phyloP scores from a whole-genome alignment of 2,113 vertebrate species.

The Macrotus californicus region DNA sequence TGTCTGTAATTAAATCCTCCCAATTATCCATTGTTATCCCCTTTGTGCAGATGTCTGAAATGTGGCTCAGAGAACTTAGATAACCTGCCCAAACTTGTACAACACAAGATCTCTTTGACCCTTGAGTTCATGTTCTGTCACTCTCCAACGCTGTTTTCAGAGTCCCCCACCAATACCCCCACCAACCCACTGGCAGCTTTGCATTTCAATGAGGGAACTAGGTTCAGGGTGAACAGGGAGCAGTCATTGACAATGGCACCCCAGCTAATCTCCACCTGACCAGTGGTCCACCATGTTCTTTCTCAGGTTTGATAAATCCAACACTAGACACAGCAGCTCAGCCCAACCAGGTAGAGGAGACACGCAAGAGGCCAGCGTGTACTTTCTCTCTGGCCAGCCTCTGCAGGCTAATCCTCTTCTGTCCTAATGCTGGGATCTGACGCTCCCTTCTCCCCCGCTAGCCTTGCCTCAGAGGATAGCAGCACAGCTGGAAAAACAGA shows the following conservation, averaged over 20 bases:
- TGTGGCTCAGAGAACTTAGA: constrained; percentile 24
- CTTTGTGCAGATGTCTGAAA: constrained; percentile 34
- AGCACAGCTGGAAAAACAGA: constrained; percentile 80
- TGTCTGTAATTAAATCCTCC: constrained; percentile 1
- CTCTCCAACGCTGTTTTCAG: not conserved
- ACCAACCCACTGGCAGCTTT: not conserved
- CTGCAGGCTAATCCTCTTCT: constrained; percentile 39
- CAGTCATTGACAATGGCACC: not conserved
- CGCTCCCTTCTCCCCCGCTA: constrained; percentile 4
- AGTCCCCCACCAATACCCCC: no score
- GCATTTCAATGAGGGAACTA: not conserved
- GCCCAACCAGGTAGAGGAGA: not conserved
- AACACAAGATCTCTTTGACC: not conserved
- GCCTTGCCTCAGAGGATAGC: constrained; percentile 17
- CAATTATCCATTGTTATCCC: not conserved
- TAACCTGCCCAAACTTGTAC: not conserved
- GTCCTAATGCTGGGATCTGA: constrained; percentile 14
- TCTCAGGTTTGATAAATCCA: not conserved
- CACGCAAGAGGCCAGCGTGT: not conserved
- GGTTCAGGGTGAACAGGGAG: not conserved
- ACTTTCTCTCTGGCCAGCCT: not conserved
- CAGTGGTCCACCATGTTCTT: not conserved
- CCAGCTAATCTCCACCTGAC: not conserved
- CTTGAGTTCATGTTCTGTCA: not conserved
- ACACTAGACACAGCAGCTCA: not conserved